Evolutionary conservation across 1,140 invertebrate genomes (phyloP).

Genomic region (Bombus ignitus): DNA sequence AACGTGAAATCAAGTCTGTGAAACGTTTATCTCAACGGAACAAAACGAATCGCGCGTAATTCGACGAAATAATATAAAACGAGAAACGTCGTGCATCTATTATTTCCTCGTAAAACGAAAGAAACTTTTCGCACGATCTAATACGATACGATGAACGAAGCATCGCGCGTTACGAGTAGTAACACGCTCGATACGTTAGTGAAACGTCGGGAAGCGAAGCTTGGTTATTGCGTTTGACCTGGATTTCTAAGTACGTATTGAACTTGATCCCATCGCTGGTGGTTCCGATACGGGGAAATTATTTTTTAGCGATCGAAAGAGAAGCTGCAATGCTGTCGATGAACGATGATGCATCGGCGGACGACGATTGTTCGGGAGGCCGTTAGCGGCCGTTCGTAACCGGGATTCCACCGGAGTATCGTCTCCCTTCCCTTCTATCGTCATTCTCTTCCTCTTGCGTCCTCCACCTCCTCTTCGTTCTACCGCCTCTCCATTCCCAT

Average conservation of each 20-base stretch:
- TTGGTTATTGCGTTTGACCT: too few relatives aligned
- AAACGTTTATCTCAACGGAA: not conserved
- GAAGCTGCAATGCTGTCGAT: conserved; percentile 39
- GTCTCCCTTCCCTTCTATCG: conserved; percentile 5
- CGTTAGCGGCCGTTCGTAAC: conserved; percentile 56
- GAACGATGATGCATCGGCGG: conserved; percentile 30
- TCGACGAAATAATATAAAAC: too few relatives aligned
- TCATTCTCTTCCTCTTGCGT: conserved; percentile 13
- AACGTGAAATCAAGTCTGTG: too few relatives aligned
- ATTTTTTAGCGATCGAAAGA: conserved; percentile 33
- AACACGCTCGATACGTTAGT: too few relatives aligned
- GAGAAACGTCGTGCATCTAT: too few relatives aligned
- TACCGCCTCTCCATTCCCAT: conserved; percentile 27
- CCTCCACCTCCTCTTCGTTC: conserved; percentile 28
- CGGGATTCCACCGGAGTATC: conserved; percentile 51
- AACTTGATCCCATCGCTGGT: too few relatives aligned
- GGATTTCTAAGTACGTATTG: too few relatives aligned
- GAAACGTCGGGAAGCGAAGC: too few relatives aligned
- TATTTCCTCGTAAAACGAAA: too few relatives aligned
- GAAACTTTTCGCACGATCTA: too few relatives aligned
- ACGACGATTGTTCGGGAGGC: conserved; percentile 59
- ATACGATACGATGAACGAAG: too few relatives aligned
- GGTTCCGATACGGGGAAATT: conserved; percentile 4
- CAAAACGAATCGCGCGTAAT: not conserved
- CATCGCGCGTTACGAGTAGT: too few relatives aligned